These are phyloP conservation scores for Bovichtus diacanthus DNA, from an alignment of 2,797 vertebrate genomes.

Conservation along the genomic window DNA sequence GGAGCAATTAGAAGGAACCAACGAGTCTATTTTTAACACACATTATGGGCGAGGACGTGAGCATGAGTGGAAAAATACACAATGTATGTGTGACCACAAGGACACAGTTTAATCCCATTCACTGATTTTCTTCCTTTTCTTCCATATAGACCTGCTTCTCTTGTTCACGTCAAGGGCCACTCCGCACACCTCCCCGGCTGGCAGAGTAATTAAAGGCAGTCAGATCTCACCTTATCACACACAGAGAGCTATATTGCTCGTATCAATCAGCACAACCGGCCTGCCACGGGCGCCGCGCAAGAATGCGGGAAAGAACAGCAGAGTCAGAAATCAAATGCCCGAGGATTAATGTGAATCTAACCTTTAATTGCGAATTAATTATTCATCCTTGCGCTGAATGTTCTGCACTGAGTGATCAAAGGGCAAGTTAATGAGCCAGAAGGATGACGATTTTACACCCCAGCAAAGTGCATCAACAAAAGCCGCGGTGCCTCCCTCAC, in stretches of 20 bases:
- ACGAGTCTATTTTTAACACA: constrained; percentile 76
- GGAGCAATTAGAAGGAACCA: constrained; percentile 76
- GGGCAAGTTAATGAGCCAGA: constrained; percentile 77
- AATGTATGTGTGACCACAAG: constrained; percentile 55
- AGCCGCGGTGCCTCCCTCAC: constrained; percentile 41
- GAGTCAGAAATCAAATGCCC: constrained; percentile 65
- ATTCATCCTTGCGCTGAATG: constrained; percentile 75
- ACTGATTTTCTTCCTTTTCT: constrained; percentile 20
- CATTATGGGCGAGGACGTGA: constrained; percentile 58
- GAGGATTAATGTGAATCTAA: constrained; percentile 76
- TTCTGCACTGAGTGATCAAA: constrained; percentile 77
- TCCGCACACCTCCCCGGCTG: constrained; percentile 58
- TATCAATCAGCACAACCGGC: constrained; percentile 69
- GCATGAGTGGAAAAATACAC: constrained; percentile 43
- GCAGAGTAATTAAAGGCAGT: constrained; percentile 74
- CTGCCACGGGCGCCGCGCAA: constrained; percentile 38
- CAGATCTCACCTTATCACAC: constrained; percentile 70
- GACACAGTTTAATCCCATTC: constrained; percentile 49
- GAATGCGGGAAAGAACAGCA: constrained; percentile 38
- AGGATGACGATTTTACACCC: constrained; percentile 75
- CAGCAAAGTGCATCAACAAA: constrained; percentile 69
- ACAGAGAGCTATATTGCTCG: constrained; percentile 60
- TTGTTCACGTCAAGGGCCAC: constrained; percentile 41
- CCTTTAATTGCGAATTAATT: constrained; percentile 83
- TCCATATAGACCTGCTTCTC: constrained; percentile 23